Evolutionary conservation across 2,888 invertebrate species (phyloP).

Genomic region (Cephus pulcher): DNA sequence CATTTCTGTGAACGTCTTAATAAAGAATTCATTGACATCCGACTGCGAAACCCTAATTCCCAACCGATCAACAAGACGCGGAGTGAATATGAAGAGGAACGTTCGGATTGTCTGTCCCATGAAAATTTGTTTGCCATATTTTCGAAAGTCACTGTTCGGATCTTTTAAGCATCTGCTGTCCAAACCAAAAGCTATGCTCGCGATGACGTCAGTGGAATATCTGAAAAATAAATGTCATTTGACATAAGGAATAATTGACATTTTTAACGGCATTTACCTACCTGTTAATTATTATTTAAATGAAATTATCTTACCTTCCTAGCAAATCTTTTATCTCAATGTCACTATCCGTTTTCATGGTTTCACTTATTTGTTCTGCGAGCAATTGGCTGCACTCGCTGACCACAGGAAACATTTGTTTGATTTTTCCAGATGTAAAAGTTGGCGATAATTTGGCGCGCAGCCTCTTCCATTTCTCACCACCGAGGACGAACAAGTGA

Average conservation of each 20-base stretch:
- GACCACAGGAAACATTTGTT: conserved; percentile 64
- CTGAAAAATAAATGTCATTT: conserved; percentile 23
- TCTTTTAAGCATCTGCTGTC: conserved; percentile 60
- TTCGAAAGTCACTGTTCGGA: conserved; percentile 26
- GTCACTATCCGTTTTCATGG: conserved; percentile 21
- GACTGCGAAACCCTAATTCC: conserved; percentile 8
- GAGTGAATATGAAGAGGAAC: conserved; percentile 5
- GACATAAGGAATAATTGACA: no score
- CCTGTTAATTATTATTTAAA: no score
- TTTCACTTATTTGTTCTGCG: conserved; percentile 30
- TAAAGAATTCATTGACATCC: conserved; percentile 29
- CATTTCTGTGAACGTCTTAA: conserved; percentile 26
- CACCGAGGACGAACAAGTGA: conserved; percentile 58
- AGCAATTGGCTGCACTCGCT: conserved; percentile 50
- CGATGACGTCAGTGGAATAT: conserved; percentile 66
- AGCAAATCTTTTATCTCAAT: conserved; percentile 43
- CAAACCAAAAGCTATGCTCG: conserved; percentile 65
- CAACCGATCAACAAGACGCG: conserved; percentile 20
- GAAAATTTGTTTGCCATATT: conserved; percentile 26
- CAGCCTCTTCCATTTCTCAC: conserved; percentile 66
- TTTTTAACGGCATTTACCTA: no score
- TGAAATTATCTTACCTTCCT: not conserved
- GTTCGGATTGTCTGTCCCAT: not conserved
- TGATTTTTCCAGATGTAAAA: conserved; percentile 69
- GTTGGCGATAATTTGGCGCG: conserved; percentile 66